Conservation (phyloP, 2,888 invertebrate genomes). For the Myopa tessellatipennis region DNA sequence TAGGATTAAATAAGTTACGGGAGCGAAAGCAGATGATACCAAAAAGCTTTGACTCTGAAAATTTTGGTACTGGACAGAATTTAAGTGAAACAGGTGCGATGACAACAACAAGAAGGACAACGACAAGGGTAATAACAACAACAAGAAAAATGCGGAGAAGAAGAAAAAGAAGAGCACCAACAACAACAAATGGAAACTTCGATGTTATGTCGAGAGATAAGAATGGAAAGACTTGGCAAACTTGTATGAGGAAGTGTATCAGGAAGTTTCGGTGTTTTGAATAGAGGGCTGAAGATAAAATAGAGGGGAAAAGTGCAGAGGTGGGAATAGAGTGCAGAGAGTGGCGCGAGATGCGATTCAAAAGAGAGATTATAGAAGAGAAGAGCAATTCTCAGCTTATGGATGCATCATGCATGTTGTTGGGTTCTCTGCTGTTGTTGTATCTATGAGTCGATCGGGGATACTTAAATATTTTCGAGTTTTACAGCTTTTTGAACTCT, state of each 20-base stretch:
- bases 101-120: slow-evolving; percentile 7
- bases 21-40: neutral
- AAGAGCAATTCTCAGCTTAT: slow-evolving; percentile 1
- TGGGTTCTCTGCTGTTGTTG: neutral
- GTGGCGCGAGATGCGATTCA: too few relatives aligned
- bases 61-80: neutral
- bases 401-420: neutral
- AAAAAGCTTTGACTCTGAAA: neutral
- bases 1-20: slow-evolving; percentile 60
- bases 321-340: too few relatives aligned
- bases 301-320: too few relatives aligned
- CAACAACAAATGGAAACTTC: too few relatives aligned
- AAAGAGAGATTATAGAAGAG: neutral
- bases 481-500: too few relatives aligned
- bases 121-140: neutral
- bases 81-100: neutral
- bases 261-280: too few relatives aligned
- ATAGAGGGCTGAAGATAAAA: too few relatives aligned
- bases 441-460: neutral
- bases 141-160: neutral
- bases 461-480: neutral
- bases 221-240: too few relatives aligned
- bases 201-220: too few relatives aligned
- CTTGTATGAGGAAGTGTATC: too few relatives aligned
- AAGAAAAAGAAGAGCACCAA: neutral